phyloP scores from a whole-genome alignment of 2,888 invertebrate species.

The Morpho deidamia region DNA sequence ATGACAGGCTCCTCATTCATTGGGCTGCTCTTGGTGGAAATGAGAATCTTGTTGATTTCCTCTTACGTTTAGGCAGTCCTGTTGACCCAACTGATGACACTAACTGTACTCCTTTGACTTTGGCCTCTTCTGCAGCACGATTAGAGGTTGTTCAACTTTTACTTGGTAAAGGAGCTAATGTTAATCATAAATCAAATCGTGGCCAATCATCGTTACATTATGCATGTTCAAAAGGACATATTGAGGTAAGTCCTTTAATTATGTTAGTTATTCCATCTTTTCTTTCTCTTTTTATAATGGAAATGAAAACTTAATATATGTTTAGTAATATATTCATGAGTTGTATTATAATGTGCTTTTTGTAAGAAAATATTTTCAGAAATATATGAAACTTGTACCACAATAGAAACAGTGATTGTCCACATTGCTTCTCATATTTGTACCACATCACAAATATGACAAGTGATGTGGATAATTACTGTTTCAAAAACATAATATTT shows the following conservation, averaged over 20 bases:
- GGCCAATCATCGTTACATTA: constrained; percentile 91
- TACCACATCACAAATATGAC: too few relatives aligned
- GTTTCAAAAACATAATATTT: not conserved
- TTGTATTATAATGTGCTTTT: too few relatives aligned
- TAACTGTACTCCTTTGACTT: constrained; percentile 86
- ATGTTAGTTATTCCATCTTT: too few relatives aligned
- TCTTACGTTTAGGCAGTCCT: constrained; percentile 82
- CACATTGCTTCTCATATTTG: too few relatives aligned
- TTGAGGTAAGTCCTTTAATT: constrained; percentile 70
- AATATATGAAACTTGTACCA: too few relatives aligned
- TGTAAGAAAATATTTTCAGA: too few relatives aligned
- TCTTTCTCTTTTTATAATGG: too few relatives aligned
- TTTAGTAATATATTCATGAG: too few relatives aligned
- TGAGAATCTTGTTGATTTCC: constrained; percentile 82
- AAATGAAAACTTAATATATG: too few relatives aligned
- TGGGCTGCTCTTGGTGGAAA: constrained; percentile 90
- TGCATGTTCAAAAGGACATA: constrained; percentile 90
- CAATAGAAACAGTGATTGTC: too few relatives aligned
- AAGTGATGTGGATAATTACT: not conserved
- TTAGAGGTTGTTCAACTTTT: constrained; percentile 82
- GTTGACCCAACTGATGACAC: constrained; percentile 87
- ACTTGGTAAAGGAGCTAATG: constrained; percentile 82
- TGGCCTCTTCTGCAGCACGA: constrained; percentile 88
- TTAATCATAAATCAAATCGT: constrained; percentile 84
- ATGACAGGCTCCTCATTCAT: constrained; percentile 84